These are phyloP conservation scores for Andrena bucephala DNA, from an alignment of 2,888 invertebrate species.

Conservation along the genomic window DNA sequence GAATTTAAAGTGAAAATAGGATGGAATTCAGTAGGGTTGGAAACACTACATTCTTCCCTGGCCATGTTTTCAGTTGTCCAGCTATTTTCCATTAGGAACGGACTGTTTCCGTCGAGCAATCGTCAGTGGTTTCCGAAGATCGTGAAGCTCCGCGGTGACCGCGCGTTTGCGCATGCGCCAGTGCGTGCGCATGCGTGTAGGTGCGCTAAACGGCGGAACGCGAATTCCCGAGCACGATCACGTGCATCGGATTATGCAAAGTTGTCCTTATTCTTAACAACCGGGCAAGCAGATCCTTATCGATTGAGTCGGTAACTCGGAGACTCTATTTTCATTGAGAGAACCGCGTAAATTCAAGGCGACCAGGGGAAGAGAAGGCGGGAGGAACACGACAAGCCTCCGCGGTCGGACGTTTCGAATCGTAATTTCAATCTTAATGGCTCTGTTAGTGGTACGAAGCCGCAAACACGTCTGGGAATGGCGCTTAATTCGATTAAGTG, in stretches of 20 bases:
- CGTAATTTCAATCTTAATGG: constrained; percentile 51
- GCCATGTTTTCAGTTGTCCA: background rate
- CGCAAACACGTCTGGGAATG: constrained; percentile 22
- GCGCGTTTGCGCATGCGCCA: background rate
- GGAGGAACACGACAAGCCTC: constrained; percentile 7
- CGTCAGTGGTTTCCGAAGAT: background rate
- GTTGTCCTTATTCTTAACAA: constrained; percentile 57
- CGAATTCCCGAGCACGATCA: constrained; percentile 29
- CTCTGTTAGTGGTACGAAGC: constrained; percentile 40
- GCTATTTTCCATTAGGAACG: background rate
- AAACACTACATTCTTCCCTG: no score
- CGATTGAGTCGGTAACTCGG: constrained; percentile 21
- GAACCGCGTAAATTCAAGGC: constrained; percentile 35
- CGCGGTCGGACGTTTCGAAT: constrained; percentile 22
- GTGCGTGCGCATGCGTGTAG: background rate
- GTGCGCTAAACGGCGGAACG: constrained; percentile 20
- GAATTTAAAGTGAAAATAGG: no score
- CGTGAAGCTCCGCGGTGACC: background rate
- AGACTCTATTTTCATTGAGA: constrained; percentile 45
- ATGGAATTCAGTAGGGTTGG: no score
- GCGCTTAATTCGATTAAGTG: constrained; percentile 43
- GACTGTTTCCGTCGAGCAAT: background rate
- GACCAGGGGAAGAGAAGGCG: background rate
- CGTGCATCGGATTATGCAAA: constrained; percentile 58
- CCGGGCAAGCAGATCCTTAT: constrained; percentile 44